These are phyloP conservation scores for Tapirus terrestris DNA, from an alignment of 2,113 vertebrate species.

Conservation along the genomic window DNA sequence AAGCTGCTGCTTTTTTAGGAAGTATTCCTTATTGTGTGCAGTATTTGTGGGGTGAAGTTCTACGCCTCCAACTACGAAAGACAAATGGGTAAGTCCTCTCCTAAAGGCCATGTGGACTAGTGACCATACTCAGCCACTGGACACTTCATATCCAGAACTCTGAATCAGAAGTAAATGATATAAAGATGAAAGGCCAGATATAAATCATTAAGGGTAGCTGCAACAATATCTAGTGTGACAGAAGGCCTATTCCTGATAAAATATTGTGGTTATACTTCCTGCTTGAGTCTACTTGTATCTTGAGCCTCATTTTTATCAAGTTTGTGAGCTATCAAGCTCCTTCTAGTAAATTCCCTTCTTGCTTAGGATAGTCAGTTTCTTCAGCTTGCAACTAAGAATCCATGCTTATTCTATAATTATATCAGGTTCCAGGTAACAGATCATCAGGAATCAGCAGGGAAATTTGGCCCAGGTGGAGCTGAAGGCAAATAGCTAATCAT, in stretches of 20 bases:
- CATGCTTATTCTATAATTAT: not conserved
- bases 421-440: not conserved
- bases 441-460: not conserved
- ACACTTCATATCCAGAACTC: not conserved
- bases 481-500: not conserved
- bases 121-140: not conserved
- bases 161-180: not conserved
- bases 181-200: not conserved
- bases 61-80: not conserved
- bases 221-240: not conserved
- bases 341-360: slow-evolving; percentile 2
- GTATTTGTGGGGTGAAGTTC: not conserved
- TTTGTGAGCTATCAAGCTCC: not conserved
- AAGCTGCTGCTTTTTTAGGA: not conserved
- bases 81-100: not conserved
- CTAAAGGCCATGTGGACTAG: not conserved
- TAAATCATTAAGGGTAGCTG: not conserved
- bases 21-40: not conserved
- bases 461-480: not conserved
- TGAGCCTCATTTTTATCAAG: not conserved
- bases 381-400: not conserved
- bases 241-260: not conserved
- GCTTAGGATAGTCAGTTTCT: not conserved
- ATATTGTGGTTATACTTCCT: not conserved
- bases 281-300: not conserved